Evolutionary conservation across 2,797 vertebrate genomes (phyloP).

Genomic region (Buceros bicornis): DNA sequence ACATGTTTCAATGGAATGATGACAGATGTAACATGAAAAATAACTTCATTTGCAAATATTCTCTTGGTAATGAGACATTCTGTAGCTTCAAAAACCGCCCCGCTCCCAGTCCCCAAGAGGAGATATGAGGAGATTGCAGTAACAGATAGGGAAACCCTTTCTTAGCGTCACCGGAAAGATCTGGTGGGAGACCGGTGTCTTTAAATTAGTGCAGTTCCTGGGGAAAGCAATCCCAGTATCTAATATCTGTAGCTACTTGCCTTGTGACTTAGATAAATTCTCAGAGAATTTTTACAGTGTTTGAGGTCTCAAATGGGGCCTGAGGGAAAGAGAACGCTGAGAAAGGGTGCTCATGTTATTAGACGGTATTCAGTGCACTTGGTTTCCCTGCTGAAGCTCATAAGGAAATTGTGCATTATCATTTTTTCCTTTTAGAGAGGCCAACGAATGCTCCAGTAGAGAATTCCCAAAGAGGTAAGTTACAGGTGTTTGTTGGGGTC

Average conservation of each 20-base stretch:
- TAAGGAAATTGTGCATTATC: neutral
- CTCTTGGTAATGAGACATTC: conserved; percentile 81
- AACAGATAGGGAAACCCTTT: neutral
- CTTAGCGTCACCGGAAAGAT: neutral
- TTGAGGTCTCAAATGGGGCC: neutral
- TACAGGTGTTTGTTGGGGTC: neutral
- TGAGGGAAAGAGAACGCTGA: neutral
- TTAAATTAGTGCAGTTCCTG: neutral
- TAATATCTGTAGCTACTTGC: neutral
- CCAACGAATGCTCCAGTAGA: conserved; percentile 42
- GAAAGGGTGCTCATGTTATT: neutral
- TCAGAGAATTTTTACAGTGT: neutral
- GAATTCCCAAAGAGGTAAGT: conserved; percentile 66
- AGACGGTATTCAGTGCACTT: neutral
- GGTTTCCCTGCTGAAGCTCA: neutral
- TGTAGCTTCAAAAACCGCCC: neutral
- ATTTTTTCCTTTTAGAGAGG: conserved; percentile 67
- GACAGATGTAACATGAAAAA: conserved; percentile 93
- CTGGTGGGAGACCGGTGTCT: neutral
- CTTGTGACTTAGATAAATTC: neutral
- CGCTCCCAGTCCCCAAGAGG: neutral
- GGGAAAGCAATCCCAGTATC: neutral
- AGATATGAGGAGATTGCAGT: neutral
- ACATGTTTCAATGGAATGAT: conserved; percentile 94
- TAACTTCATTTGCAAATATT: conserved; percentile 98